phyloP scores from a whole-genome alignment of 2,113 vertebrate species.

The Antennarius striatus region DNA sequence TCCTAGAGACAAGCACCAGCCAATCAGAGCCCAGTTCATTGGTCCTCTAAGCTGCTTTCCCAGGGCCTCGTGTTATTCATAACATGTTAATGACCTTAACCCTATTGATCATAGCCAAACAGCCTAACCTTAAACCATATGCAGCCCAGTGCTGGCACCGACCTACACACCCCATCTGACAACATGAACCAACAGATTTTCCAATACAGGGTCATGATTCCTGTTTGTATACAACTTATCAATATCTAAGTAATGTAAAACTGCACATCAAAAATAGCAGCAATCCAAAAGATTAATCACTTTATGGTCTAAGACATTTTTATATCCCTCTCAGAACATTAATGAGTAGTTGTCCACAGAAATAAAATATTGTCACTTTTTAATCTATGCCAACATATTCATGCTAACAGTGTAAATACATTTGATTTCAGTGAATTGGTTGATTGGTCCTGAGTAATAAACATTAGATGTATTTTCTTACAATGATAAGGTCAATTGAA shows the following conservation, averaged over 20 bases:
- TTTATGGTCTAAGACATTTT: background rate
- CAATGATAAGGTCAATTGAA: background rate
- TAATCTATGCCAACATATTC: background rate
- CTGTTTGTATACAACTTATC: constrained; percentile 18
- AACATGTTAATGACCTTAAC: constrained; percentile 80
- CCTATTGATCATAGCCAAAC: constrained; percentile 68
- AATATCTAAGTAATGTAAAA: background rate
- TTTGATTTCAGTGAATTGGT: background rate
- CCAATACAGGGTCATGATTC: constrained; percentile 3
- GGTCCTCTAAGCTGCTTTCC: constrained; percentile 63
- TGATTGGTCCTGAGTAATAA: background rate
- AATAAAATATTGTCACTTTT: background rate
- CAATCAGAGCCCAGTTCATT: constrained; percentile 52
- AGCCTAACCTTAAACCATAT: constrained; percentile 59
- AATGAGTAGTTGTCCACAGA: background rate
- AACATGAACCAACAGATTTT: constrained; percentile 52
- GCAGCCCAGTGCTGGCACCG: constrained; percentile 29
- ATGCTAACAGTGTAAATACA: background rate
- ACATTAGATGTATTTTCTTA: background rate
- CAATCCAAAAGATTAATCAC: background rate
- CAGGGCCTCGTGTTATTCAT: constrained; percentile 73
- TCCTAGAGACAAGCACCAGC: constrained; percentile 43
- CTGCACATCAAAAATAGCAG: background rate
- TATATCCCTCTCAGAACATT: background rate
- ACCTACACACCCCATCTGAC: constrained; percentile 41